Conservation (phyloP, 2,797 vertebrate genomes). For the Petrocephalus schoutedeni region DNA sequence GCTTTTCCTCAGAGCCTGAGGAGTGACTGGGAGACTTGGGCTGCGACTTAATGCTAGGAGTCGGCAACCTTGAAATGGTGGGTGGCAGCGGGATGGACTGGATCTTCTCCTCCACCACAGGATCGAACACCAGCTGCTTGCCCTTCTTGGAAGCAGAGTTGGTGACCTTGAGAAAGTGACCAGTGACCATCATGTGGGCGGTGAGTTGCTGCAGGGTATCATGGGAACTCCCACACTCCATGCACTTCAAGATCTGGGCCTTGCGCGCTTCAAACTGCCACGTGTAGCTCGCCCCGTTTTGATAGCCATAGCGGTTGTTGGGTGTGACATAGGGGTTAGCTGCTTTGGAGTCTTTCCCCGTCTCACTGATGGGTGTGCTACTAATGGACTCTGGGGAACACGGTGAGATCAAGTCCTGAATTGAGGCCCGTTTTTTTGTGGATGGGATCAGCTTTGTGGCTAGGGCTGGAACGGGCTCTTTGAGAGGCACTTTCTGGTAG, state of each 20-base stretch:
- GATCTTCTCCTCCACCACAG: constrained; percentile 72
- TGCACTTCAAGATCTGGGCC: constrained; percentile 76
- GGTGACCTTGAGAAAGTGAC: constrained; percentile 76
- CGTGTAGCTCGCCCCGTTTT: constrained; percentile 78
- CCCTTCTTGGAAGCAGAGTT: constrained; percentile 77
- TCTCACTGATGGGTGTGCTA: constrained; percentile 50
- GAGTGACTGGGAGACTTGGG: constrained; percentile 61
- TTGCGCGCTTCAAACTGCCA: constrained; percentile 80
- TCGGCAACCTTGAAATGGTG: constrained; percentile 64
- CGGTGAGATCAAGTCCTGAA: constrained; percentile 67
- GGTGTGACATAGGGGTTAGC: constrained; percentile 74
- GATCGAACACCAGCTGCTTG: constrained; percentile 72
- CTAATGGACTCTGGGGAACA: constrained; percentile 68
- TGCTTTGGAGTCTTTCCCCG: constrained; percentile 68
- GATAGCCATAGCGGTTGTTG: constrained; percentile 79
- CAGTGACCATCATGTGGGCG: constrained; percentile 78
- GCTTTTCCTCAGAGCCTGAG: constrained; percentile 59
- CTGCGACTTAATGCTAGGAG: constrained; percentile 62
- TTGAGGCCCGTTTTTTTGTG: constrained; percentile 66
- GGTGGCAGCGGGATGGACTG: constrained; percentile 76
- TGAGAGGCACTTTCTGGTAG: constrained; percentile 86
- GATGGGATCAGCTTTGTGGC: constrained; percentile 70
- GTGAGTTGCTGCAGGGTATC: constrained; percentile 78
- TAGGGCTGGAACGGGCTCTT: constrained; percentile 76
- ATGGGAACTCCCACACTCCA: constrained; percentile 78